These are phyloP conservation scores for Gobio occitaniae DNA, from an alignment of 2,797 vertebrate species.

Conservation along the genomic window DNA sequence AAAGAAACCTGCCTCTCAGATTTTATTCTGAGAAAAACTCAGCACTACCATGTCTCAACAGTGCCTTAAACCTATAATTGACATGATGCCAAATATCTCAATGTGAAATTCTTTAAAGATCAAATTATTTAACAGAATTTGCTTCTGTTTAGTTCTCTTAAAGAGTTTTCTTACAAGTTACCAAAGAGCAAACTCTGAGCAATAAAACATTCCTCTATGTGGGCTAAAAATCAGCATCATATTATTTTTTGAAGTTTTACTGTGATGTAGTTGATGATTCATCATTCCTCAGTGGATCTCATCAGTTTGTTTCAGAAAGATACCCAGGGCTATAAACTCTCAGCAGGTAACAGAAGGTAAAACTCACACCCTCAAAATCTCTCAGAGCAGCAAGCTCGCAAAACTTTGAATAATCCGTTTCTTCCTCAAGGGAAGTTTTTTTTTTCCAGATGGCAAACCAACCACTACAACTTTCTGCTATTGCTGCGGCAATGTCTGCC, in stretches of 20 bases:
- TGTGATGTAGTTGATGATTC: background rate
- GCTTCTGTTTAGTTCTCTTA: too few relatives aligned
- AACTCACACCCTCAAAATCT: conserved; percentile 8
- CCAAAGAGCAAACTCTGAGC: background rate
- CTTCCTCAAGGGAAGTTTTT: conserved; percentile 20
- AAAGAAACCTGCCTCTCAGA: background rate
- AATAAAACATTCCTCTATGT: background rate
- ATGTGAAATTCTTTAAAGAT: background rate
- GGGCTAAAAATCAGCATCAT: background rate
- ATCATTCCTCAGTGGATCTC: conserved; percentile 24
- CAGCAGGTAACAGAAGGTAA: conserved; percentile 33
- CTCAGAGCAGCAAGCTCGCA: conserved; percentile 4
- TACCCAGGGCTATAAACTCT: conserved; percentile 36
- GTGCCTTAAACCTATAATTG: background rate
- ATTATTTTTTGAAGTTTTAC: background rate
- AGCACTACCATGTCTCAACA: background rate
- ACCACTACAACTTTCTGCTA: conserved; percentile 20
- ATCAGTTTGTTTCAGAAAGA: conserved; percentile 37
- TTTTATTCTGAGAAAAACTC: background rate
- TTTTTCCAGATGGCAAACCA: conserved; percentile 41
- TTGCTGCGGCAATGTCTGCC: background rate
- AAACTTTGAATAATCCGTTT: conserved; percentile 41
- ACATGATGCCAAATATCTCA: background rate
- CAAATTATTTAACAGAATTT: background rate
- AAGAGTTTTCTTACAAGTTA: background rate